Base-by-base conservation (phyloP, 2,888 invertebrate genomes). In the Galerucella nymphaeae region DNA sequence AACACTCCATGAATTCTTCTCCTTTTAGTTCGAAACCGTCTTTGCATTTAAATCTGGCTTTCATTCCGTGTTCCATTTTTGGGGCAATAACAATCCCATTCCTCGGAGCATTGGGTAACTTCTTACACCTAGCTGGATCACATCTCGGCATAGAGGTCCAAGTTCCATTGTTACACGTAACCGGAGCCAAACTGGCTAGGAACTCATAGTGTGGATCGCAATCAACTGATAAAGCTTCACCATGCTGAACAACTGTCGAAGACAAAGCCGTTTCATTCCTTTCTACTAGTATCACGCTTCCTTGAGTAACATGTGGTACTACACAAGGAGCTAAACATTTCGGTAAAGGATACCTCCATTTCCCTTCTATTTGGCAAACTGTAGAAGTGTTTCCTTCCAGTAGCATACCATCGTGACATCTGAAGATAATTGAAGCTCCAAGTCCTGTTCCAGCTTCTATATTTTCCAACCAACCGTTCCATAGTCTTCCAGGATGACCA, bases 41-140 rank as follows among this genome's bases (percentile, higher is more conserved):
- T 82, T 96, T 94, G 84, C 99, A 99, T 77, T 94, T 92, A 85
- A 96, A 99, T 41, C 94, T 89, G 0, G 99, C 99, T 83, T 93
- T 93, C 94, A 97, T 96, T 0, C 97, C 97, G 83, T 99, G 99
- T 76, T 96, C 96, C n/a, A 96, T 96, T 84, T 97, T 97, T 0
- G 98, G 97, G 1, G 98, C 99, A 71, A 99, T 93, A 5, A 98
- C 97, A 92, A 98, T 95, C 0, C 99, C 98, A 82, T 97, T 94
- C 68, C 94, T 93, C 0, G 99, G 97, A 4, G 93, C 89, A 74
- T 82, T 86, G 0, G 87, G 87, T 61, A 87, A 80, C 73, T 83
- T 81, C 73, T 87, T 87, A 71, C 77, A 85, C 92, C 96, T 90
- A 82, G 98, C 91, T 77, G 94, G 93, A 74, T 93, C 91, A 82